Conservation (phyloP, 2,797 vertebrate species). For the Mus minutoides region DNA sequence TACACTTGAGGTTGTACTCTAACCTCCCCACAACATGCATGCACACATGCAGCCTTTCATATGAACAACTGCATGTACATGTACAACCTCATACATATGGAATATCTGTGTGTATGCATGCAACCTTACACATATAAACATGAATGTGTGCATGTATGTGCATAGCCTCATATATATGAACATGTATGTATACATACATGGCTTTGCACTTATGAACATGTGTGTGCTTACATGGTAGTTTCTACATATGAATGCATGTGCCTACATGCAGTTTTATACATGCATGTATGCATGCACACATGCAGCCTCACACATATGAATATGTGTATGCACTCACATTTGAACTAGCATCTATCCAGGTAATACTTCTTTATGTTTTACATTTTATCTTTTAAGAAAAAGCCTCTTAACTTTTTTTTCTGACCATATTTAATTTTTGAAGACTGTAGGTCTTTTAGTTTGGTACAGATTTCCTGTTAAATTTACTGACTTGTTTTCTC, state of each 20-base stretch:
- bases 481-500: neutral
- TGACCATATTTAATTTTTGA: neutral
- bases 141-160: too few species aligned
- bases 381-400: neutral
- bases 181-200: too few species aligned
- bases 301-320: neutral
- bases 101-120: neutral
- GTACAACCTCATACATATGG: neutral
- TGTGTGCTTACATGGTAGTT: neutral
- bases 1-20: neutral
- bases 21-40: neutral
- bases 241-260: neutral
- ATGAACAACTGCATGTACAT: neutral
- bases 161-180: neutral
- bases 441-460: neutral
- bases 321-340: neutral
- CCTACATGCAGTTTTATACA: neutral
- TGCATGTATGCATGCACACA: neutral
- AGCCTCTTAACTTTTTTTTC: neutral
- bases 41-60: neutral
- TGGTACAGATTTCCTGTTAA: neutral
- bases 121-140: neutral
- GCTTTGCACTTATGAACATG: neutral
- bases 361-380: neutral
- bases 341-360: neutral